Base-by-base conservation (phyloP, 2,113 vertebrate species). In the Caranx melampygus region DNA sequence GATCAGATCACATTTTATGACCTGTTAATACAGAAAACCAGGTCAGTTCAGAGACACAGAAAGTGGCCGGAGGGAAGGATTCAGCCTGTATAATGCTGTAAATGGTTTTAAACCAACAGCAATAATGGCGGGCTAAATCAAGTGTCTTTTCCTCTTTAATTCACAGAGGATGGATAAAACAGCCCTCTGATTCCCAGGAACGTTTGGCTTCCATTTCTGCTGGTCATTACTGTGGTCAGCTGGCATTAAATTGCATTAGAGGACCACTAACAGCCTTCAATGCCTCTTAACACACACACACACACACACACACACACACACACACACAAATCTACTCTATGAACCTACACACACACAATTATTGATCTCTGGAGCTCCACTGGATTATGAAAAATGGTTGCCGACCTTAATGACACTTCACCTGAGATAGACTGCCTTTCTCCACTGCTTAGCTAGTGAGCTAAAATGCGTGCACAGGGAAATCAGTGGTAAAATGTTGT, bases 301-400 rank as follows among this genome's bases (percentile, higher is more conserved):
- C 63, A 10, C n/a, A n/a, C n/a, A n/a, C n/a, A n/a, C n/a, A n/a
- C n/a, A n/a, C 51, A 61, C 49, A 63, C 70, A 67, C 72, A 72
- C 75, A 63, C 49, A 34, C 54, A 67, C 40, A 85, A 20, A 74
- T 8, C 31, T 12, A 51, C 61, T 65, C 62, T 65, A 78, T 54
- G 47, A 54, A 54, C 67, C 37, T n/a, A 49, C 75, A 37, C 79
- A 75, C 86, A 70, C 35, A 40, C 51, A 66, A 42, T 31, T 90
- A 93, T 91, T 70, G 91, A 91, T 91, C 82, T 71, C 61, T 71
- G 72, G 59, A 75, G 85, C 61, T 83, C 70, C 67, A 88, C 62
- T 74, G 86, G 86, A 90, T 90, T 88, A 89, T 92, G 90, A 92
- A 81, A 83, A 88, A 93, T 87, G 79, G 71, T 57, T 20, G 55